Conservation (phyloP, 2,888 invertebrate species). For the Megaustenia siamemsis region DNA sequence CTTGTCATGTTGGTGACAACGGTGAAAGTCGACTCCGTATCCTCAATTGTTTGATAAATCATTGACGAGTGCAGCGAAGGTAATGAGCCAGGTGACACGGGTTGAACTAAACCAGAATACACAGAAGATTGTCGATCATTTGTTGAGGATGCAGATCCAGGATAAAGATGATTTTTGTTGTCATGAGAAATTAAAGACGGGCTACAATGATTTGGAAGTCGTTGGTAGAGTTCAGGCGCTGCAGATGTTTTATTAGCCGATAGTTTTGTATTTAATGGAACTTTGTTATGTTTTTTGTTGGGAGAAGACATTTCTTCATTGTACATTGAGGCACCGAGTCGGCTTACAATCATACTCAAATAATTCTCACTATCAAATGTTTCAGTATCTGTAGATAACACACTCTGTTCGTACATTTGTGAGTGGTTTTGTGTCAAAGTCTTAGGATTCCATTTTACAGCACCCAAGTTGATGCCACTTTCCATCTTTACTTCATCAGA, state of each 20-base stretch:
- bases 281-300: neutral
- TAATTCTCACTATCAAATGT: neutral
- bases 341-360: neutral
- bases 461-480: conserved; percentile 46
- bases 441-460: neutral
- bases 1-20: conserved; percentile 12
- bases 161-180: neutral
- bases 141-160: neutral
- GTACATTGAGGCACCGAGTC: neutral
- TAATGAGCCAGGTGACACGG: neutral
- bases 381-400: neutral
- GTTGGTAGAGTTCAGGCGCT: neutral
- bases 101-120: neutral
- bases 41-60: neutral
- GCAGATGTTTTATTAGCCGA: neutral
- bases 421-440: neutral
- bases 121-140: neutral
- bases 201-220: neutral
- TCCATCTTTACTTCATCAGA: conserved; percentile 53
- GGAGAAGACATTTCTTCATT: neutral
- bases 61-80: too few relatives aligned
- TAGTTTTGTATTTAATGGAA: neutral
- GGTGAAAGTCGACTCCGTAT: neutral
- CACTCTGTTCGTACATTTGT: neutral
- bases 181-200: neutral